A percentile compares a stretch with the other conserved stretches of the same genome.
Evolutionary conservation across 53 echinoderm and acorn worm genomes (phyloP).

Genomic region (Mesocentrotus franciscanus): DNA sequence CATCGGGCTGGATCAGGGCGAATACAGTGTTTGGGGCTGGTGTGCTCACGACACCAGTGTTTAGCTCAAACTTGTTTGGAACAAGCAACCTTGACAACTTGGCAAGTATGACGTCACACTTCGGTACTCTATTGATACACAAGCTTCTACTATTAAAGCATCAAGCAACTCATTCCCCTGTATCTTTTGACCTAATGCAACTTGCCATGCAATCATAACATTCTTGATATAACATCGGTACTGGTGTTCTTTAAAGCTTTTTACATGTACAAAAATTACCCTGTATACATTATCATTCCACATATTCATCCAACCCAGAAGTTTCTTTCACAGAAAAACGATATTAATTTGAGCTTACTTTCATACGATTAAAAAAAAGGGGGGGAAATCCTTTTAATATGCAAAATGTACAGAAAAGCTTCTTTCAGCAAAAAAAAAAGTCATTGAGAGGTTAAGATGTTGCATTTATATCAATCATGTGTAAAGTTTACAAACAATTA

Average conservation of each 20-base stretch:
- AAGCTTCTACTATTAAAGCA: background rate
- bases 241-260: background rate
- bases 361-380: background rate
- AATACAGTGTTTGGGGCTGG: too few species aligned
- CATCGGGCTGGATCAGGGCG: too few species aligned
- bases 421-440: background rate
- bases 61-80: too few species aligned
- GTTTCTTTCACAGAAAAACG: background rate
- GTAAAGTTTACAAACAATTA: background rate
- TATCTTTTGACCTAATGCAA: background rate
- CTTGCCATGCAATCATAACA: background rate
- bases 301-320: background rate
- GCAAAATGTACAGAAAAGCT: background rate
- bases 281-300: conserved; percentile 13
- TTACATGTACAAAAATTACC: conserved; percentile 16
- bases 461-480: background rate
- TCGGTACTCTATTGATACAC: background rate
- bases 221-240: background rate
- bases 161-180: background rate
- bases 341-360: background rate
- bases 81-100: too few species aligned
- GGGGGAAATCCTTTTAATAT: background rate
- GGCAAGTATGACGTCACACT: too few species aligned
- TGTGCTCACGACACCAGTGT: too few species aligned
- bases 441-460: background rate